Conservation (phyloP, 2,888 invertebrate genomes). For the Chymomyza procnemis region DNA sequence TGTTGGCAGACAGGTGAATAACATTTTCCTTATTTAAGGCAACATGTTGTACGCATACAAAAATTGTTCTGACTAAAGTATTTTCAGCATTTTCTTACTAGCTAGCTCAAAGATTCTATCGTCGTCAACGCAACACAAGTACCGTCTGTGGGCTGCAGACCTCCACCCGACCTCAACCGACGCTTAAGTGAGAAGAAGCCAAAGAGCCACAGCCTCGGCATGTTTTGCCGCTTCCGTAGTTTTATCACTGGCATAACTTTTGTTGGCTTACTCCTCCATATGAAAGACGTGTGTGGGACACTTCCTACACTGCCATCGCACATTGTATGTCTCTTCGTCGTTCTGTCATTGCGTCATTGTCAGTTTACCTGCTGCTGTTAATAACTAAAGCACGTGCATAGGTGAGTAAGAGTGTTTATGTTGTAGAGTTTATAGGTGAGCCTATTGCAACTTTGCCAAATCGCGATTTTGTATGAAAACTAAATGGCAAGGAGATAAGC, state of each 20-base stretch:
- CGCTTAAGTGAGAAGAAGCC: neutral
- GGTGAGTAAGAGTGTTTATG: neutral
- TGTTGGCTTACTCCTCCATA: constrained; percentile 7
- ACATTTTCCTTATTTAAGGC: constrained; percentile 48
- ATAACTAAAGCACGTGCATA: constrained; percentile 37
- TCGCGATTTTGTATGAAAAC: neutral
- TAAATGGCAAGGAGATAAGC: too few relatives aligned
- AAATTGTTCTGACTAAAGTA: constrained; percentile 8
- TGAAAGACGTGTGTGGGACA: neutral
- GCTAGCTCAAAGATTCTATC: constrained; percentile 46
- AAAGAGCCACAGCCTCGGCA: constrained; percentile 31
- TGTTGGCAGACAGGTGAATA: constrained; percentile 60
- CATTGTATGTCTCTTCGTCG: too few relatives aligned
- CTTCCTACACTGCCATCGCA: constrained; percentile 6
- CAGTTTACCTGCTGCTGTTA: constrained; percentile 49
- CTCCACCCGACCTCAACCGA: neutral
- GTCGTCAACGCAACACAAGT: constrained; percentile 17
- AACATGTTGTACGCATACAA: constrained; percentile 59
- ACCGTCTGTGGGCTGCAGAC: neutral
- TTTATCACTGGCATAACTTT: constrained; percentile 52
- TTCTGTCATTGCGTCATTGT: constrained; percentile 35
- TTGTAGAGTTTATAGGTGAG: neutral
- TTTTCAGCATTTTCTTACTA: constrained; percentile 28
- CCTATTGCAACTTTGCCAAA: neutral
- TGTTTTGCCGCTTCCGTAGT: constrained; percentile 66